A percentile compares a stretch with the other conserved stretches of the same genome.
phyloP scores from a whole-genome alignment of 2,797 vertebrate genomes.

The Avahi laniger region DNA sequence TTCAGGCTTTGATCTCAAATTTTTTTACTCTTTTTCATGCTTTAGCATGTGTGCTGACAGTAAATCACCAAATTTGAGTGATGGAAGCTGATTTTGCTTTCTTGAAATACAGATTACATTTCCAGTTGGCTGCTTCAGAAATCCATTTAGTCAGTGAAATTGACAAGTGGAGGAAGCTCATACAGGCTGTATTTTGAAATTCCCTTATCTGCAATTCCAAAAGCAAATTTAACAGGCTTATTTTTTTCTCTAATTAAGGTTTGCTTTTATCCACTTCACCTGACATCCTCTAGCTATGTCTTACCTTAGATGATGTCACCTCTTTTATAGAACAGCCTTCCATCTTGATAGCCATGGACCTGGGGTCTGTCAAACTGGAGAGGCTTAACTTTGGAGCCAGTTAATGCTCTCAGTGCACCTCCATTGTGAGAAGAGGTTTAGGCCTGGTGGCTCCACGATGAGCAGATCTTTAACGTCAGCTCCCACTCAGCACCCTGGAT shows the following conservation, averaged over 20 bases:
- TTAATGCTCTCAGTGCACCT: neutral
- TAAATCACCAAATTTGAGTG: constrained; percentile 29
- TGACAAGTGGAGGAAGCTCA: neutral
- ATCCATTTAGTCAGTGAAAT: constrained; percentile 34
- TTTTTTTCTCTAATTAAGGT: constrained; percentile 55
- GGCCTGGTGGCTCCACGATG: neutral
- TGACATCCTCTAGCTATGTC: neutral
- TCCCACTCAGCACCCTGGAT: neutral
- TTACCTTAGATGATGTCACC: neutral
- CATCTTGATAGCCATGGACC: neutral
- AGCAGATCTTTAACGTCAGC: neutral
- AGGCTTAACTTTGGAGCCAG: neutral
- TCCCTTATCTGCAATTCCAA: constrained; percentile 25
- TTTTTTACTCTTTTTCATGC: constrained; percentile 21
- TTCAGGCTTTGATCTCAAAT: constrained; percentile 32
- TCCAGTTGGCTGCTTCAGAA: constrained; percentile 57
- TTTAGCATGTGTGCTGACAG: neutral
- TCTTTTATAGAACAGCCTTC: neutral
- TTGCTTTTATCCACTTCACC: neutral
- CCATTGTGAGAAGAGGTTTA: neutral
- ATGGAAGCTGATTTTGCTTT: constrained; percentile 46
- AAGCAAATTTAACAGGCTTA: constrained; percentile 45
- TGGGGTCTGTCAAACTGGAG: neutral
- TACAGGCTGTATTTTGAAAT: neutral
- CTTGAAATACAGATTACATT: constrained; percentile 54